Percentiles rank a stretch among this genome's conserved stretches.
These are phyloP conservation scores for Poecile montanus DNA, from an alignment of 2,797 vertebrate species.

Conservation along the genomic window DNA sequence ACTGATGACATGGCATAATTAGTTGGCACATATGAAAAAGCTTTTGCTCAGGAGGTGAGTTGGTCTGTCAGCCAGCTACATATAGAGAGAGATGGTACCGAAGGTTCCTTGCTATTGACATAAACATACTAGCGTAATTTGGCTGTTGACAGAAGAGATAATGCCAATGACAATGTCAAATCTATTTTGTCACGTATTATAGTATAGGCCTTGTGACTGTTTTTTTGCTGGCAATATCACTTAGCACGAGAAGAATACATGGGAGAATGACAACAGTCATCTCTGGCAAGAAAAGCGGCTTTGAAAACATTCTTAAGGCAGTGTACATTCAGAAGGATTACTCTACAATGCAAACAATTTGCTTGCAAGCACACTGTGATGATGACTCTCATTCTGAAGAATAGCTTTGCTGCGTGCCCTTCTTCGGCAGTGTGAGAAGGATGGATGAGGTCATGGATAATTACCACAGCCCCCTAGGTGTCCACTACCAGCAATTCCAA, in stretches of 20 bases:
- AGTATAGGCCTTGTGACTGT: background rate
- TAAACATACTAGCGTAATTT: background rate
- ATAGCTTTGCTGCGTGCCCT: background rate
- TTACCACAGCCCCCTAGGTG: background rate
- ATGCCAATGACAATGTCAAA: background rate
- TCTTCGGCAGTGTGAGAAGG: background rate
- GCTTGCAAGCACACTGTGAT: background rate
- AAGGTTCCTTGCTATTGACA: background rate
- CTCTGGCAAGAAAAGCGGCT: background rate
- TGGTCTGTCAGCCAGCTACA: background rate
- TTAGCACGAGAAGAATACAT: background rate
- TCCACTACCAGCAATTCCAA: background rate
- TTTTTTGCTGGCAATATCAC: background rate
- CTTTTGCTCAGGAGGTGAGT: background rate
- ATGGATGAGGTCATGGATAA: background rate
- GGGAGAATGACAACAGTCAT: background rate
- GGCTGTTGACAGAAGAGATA: background rate
- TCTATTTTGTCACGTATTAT: background rate
- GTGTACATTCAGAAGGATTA: background rate
- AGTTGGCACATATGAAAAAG: fast-evolving
- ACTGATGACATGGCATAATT: background rate
- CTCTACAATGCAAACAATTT: background rate
- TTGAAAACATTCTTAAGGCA: background rate
- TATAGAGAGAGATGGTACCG: background rate
- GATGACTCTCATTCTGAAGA: background rate